A percentile compares a stretch with the other conserved stretches of the same genome.
These are phyloP conservation scores for Festucalex cinctus DNA, from an alignment of 2,113 vertebrate species.

Conservation along the genomic window DNA sequence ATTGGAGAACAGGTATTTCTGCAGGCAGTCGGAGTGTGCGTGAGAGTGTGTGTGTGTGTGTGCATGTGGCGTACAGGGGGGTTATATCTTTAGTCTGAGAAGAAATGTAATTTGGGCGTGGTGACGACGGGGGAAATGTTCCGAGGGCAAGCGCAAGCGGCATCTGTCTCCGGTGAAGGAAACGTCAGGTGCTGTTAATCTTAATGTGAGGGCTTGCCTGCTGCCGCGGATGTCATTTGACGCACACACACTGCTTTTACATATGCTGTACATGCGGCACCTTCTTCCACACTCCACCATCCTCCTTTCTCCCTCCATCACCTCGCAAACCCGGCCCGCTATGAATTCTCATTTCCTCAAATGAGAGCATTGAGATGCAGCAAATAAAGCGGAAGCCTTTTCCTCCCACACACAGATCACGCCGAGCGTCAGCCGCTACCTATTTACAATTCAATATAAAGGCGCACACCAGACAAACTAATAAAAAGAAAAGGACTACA, in stretches of 20 bases:
- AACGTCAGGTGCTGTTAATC: constrained; percentile 70
- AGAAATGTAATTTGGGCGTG: constrained; percentile 46
- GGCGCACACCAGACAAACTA: constrained; percentile 31
- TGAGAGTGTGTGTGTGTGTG: not conserved
- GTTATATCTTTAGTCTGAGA: constrained; percentile 36
- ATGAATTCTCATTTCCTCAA: constrained; percentile 28
- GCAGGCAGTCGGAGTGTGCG: constrained; percentile 7
- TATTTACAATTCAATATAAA: constrained; percentile 32
- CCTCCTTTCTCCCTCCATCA: constrained; percentile 8
- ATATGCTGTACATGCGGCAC: constrained; percentile 9
- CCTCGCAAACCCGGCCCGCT: not conserved
- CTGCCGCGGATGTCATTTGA: constrained; percentile 68
- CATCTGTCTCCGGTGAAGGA: constrained; percentile 65
- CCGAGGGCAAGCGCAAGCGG: constrained; percentile 52
- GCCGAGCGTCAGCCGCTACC: constrained; percentile 12
- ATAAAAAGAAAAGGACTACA: constrained; percentile 24
- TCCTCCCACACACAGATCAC: constrained; percentile 10
- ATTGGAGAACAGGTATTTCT: constrained; percentile 39
- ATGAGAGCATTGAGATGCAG: constrained; percentile 35
- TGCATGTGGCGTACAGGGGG: not conserved
- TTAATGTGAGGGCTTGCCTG: constrained; percentile 65
- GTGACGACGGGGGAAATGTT: constrained; percentile 31
- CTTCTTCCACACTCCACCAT: not conserved
- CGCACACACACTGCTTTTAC: constrained; percentile 12
- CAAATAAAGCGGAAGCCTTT: constrained; percentile 34